Evolutionary conservation across 1,140 invertebrate species (phyloP).

Genomic region (Copidosoma floridanum): DNA sequence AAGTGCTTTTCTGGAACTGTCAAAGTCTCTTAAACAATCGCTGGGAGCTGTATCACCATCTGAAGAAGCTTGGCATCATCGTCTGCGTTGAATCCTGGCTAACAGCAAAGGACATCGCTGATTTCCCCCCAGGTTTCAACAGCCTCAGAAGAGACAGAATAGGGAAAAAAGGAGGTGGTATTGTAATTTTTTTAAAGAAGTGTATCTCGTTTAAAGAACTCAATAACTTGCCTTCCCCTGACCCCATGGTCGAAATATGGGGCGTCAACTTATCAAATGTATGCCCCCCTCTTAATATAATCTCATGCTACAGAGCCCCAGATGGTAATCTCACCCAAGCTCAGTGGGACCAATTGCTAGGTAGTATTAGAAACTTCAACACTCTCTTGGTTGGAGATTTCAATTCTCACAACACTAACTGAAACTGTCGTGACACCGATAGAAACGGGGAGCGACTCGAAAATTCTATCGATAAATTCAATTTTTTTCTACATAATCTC

Average conservation of each 20-base stretch:
- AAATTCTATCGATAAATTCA: not conserved
- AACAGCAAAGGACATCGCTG: not conserved
- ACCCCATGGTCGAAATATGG: not conserved
- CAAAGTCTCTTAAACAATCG: not conserved
- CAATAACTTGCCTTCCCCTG: not conserved
- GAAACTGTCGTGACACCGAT: conserved; percentile 5
- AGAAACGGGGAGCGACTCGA: conserved; percentile 5
- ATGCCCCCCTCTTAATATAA: no score
- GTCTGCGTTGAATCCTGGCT: not conserved
- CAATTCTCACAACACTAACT: conserved; percentile 7
- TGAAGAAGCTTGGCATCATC: not conserved
- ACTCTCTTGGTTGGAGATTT: conserved; percentile 5
- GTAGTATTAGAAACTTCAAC: not conserved
- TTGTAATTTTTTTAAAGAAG: not conserved
- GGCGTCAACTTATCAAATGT: no score
- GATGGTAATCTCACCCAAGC: not conserved
- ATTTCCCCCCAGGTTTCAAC: not conserved
- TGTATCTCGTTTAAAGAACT: not conserved
- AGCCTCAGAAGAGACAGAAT: not conserved
- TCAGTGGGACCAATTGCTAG: not conserved
- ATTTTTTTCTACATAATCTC: conserved; percentile 13
- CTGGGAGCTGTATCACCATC: not conserved
- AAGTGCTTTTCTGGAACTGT: not conserved
- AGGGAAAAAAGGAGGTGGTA: not conserved
- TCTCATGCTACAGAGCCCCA: no score